phyloP scores from a whole-genome alignment of 2,888 invertebrate genomes.

The Anorthoa munda region DNA sequence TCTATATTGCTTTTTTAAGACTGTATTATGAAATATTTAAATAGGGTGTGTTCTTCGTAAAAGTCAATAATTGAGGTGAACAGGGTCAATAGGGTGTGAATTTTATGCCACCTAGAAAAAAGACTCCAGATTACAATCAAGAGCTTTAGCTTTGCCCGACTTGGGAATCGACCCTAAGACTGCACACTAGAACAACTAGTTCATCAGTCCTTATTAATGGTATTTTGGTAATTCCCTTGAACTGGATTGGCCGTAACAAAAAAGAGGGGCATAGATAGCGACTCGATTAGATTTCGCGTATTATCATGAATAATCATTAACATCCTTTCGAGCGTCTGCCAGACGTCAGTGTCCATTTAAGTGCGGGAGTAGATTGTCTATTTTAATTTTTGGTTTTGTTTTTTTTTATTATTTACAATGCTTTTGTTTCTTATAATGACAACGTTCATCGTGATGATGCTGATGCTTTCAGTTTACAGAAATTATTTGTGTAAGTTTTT shows the following conservation, averaged over 20 bases:
- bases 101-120: background rate
- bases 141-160: background rate
- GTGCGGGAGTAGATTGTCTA: background rate
- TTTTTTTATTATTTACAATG: constrained; percentile 15
- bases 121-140: background rate
- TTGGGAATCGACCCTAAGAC: background rate
- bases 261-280: constrained; percentile 24
- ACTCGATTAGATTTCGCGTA: constrained; percentile 37
- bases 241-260: constrained; percentile 24
- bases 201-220: background rate
- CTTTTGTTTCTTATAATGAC: constrained; percentile 24
- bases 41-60: background rate
- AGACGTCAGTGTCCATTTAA: constrained; percentile 16
- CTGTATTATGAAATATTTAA: background rate
- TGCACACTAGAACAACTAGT: too few relatives aligned
- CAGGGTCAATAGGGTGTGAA: background rate
- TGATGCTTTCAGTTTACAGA: constrained; percentile 35
- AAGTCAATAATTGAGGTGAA: background rate
- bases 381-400: background rate
- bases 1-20: constrained; percentile 13
- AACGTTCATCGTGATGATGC: constrained; percentile 25
- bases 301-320: constrained; percentile 40
- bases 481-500: constrained; percentile 46
- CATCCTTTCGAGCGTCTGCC: background rate
- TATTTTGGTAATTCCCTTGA: background rate